Evolutionary conservation across 2,888 invertebrate genomes (phyloP).

Genomic region (Ochropleura leucogaster): DNA sequence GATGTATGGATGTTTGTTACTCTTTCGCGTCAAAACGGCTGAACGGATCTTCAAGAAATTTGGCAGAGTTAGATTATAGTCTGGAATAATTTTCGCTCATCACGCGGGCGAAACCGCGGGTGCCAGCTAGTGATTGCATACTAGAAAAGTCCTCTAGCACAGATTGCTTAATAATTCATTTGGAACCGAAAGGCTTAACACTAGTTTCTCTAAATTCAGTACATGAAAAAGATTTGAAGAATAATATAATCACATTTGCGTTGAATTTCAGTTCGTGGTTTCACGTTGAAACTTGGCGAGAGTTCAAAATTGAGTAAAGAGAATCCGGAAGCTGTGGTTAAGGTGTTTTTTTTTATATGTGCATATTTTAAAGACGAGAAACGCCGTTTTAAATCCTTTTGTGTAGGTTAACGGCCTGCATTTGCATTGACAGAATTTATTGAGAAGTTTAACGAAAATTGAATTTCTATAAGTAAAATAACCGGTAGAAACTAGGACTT

Average conservation of each 20-base stretch:
- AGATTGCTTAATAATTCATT: slow-evolving; percentile 36
- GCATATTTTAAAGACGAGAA: slow-evolving; percentile 21
- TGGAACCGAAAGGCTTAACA: background rate
- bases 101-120: too few species aligned
- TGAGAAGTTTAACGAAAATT: slow-evolving; percentile 9
- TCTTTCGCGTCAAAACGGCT: too few species aligned
- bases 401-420: background rate
- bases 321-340: slow-evolving; percentile 21
- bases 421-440: slow-evolving; percentile 12
- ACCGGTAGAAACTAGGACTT: slow-evolving; percentile 7
- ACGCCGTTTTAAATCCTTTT: slow-evolving; percentile 18
- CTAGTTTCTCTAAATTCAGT: slow-evolving; percentile 11
- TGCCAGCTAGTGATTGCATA: slow-evolving; percentile 23
- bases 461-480: background rate
- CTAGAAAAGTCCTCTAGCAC: slow-evolving; percentile 31
- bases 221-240: slow-evolving; percentile 20
- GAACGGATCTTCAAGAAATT: too few species aligned
- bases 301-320: slow-evolving; percentile 47
- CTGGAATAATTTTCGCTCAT: too few species aligned
- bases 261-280: slow-evolving; percentile 40
- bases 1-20: too few species aligned
- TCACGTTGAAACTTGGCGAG: slow-evolving; percentile 48
- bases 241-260: slow-evolving; percentile 47
- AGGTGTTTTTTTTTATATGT: slow-evolving; percentile 4
- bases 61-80: too few species aligned